Conservation (phyloP, 2,888 invertebrate genomes). For the Tachina lurida region DNA sequence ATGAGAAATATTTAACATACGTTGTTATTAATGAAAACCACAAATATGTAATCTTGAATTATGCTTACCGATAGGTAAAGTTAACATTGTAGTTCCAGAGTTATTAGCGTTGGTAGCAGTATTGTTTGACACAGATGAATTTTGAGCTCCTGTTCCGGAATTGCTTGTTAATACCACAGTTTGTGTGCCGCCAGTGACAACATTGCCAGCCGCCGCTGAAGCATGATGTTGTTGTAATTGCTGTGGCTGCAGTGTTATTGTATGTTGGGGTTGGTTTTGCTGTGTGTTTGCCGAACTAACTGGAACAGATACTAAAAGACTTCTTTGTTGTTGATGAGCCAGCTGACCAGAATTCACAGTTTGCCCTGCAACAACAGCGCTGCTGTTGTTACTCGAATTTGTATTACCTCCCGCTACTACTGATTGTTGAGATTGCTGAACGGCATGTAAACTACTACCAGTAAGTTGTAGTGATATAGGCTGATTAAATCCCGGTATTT, state of each 20-base stretch:
- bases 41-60: not conserved
- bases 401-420: conserved; percentile 66
- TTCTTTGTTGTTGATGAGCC: conserved; percentile 82
- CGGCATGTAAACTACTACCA: conserved; percentile 85
- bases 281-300: conserved; percentile 80
- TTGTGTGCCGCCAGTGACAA: conserved; percentile 83
- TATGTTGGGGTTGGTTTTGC: conserved; percentile 80
- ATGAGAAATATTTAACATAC: no score
- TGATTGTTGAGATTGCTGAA: conserved; percentile 75
- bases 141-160: conserved; percentile 65
- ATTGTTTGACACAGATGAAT: conserved; percentile 63
- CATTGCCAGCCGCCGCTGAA: conserved; percentile 79
- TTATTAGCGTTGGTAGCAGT: conserved; percentile 42
- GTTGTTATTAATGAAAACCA: no score
- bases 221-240: conserved; percentile 82
- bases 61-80: conserved; percentile 85
- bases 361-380: conserved; percentile 51
- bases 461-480: conserved; percentile 92
- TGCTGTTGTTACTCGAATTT: conserved; percentile 66
- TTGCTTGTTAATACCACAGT: conserved; percentile 82
- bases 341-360: conserved; percentile 71
- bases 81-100: conserved; percentile 84
- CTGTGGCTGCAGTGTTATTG: conserved; percentile 79
- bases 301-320: conserved; percentile 88
- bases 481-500: conserved; percentile 92